phyloP scores from a whole-genome alignment of 2,797 vertebrate species.

The Garrulus glandarius region DNA sequence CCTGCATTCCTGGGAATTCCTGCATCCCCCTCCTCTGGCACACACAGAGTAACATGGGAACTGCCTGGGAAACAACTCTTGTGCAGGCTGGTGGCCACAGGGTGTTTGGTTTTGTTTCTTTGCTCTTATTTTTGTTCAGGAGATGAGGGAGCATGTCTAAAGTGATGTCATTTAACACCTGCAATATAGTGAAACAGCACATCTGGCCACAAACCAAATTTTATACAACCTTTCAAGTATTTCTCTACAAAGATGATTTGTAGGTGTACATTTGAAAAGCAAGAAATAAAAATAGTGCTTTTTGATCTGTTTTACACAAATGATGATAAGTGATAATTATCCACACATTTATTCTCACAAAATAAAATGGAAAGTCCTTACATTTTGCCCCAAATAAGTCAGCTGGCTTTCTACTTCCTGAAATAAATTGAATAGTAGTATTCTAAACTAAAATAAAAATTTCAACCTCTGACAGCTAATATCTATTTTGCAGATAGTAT shows the following conservation, averaged over 20 bases:
- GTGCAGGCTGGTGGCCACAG: neutral
- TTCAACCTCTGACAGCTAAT: neutral
- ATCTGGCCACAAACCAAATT: fast-evolving
- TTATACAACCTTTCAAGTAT: neutral
- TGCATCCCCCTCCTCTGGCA: too few relatives aligned
- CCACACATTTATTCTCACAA: neutral
- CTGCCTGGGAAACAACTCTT: neutral
- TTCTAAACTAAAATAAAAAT: neutral
- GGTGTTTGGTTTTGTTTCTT: neutral
- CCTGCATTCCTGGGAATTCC: neutral
- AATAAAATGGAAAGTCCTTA: neutral
- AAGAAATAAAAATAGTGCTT: neutral
- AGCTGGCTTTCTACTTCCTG: neutral
- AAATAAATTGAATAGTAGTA: neutral
- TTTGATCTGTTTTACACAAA: neutral
- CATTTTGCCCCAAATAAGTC: neutral
- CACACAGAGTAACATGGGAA: neutral
- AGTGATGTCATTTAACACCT: neutral
- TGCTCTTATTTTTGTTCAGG: neutral
- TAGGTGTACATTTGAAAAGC: neutral
- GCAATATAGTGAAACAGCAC: neutral
- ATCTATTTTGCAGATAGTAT: neutral
- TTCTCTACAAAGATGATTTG: neutral
- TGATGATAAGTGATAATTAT: neutral
- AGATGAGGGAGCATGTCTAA: neutral